Percentiles rank a stretch among this genome's conserved stretches.
Conservation (phyloP, 2,113 vertebrate species). For the Takifugu flavidus region DNA sequence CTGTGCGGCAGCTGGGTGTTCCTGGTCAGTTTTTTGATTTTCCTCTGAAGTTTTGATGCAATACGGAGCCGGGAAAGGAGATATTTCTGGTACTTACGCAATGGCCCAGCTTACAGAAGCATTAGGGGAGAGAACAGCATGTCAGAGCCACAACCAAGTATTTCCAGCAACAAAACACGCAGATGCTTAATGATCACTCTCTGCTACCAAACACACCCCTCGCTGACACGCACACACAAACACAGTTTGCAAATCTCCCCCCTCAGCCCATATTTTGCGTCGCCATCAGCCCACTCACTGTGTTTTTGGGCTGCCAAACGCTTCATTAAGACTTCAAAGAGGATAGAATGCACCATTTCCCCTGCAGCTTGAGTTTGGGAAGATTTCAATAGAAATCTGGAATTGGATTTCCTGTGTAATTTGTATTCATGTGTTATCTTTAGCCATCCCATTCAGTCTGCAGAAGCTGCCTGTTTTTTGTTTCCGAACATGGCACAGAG, state of each 20-base stretch:
- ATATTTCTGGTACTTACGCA: slow-evolving; percentile 87
- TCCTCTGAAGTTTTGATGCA: slow-evolving; percentile 3
- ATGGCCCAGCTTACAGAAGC: slow-evolving; percentile 94
- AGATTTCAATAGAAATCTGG: slow-evolving; percentile 37
- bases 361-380: slow-evolving; percentile 22
- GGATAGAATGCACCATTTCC: slow-evolving; percentile 17
- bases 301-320: slow-evolving; percentile 17
- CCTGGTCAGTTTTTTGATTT: slow-evolving; percentile 1
- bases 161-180: slow-evolving; percentile 54
- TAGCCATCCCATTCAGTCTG: slow-evolving; percentile 28
- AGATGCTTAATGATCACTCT: slow-evolving; percentile 57
- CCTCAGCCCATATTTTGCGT: slow-evolving; percentile 11
- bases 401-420: slow-evolving; percentile 50
- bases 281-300: slow-evolving; percentile 10
- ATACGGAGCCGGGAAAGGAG: background rate
- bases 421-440: slow-evolving; percentile 55
- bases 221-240: slow-evolving; percentile 22
- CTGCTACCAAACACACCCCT: slow-evolving; percentile 16
- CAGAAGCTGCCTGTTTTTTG: slow-evolving; percentile 15
- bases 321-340: slow-evolving; percentile 41
- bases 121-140: slow-evolving; percentile 76
- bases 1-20: background rate
- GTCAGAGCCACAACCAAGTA: slow-evolving; percentile 73
- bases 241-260: slow-evolving; percentile 1
- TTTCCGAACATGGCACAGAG: slow-evolving; percentile 3